Base-by-base conservation (phyloP, 2,888 invertebrate genomes). In the Diplazon laetatorius region DNA sequence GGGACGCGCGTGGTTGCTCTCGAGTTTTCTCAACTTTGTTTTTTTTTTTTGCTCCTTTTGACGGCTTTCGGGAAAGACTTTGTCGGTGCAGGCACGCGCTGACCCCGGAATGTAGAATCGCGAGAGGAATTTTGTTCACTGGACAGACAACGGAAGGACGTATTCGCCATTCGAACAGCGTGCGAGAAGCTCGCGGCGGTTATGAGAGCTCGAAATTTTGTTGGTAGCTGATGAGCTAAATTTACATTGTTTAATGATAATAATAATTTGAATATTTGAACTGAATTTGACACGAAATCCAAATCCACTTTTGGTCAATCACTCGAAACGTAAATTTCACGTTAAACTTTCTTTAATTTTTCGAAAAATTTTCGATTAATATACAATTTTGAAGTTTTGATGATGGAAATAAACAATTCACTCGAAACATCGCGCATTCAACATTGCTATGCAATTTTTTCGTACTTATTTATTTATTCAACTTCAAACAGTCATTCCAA, bases 51-150 rank as follows among this genome's bases (percentile, higher is more conserved):
- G 20, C 20, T 42, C 42, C 44, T 25, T 22, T 35, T 25, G 9
- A 22, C 39, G 44, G 18, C 50, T 35, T 42, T 14, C 37, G 35
- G 16, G 22, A 18, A 37, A 60, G 35, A 12, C 35, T 16, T 42
- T 9, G 39, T 68, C 60, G 20, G 12, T 20, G 22, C 14, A 6
- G n/a, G 44, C 68, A 52, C 68, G 68, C 50, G 50, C 44, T 14
- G 60, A 44, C 60, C 60, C 44, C 35, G 59, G 44, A 60, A 52
- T 20, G 35, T 55, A 42, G 16, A 20, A 46, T 35, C 44, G 20
- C 57, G 57, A 46, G n/a, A 74, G 74, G 60, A 60, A 68, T 68
- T 74, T 62, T n/a, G 44, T 46, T 59, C 52, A 52, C 50, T 60
- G 14, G 57, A 44, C 57, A 52, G 60, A 35, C 35, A 22, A 39